These are phyloP conservation scores for Scophthalmus maximus DNA, from an alignment of 2,113 vertebrate species.

Conservation along the genomic window DNA sequence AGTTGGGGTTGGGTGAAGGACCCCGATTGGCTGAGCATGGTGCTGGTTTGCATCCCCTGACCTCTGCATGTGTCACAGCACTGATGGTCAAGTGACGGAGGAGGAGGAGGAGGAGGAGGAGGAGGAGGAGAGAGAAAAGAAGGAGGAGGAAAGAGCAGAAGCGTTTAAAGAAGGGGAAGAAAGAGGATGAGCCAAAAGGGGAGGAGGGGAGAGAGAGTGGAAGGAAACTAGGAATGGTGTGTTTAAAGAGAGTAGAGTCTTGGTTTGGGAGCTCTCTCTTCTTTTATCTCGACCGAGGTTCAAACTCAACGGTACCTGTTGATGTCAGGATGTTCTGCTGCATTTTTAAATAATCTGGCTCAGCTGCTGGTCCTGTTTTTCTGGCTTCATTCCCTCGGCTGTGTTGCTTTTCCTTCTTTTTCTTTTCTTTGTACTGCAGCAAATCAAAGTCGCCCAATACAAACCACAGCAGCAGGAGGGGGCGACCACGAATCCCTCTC, in stretches of 20 bases:
- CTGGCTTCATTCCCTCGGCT: constrained; percentile 5
- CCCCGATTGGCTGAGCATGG: constrained; percentile 47
- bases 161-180: not conserved
- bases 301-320: too few species aligned
- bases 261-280: not conserved
- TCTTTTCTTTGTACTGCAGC: not conserved
- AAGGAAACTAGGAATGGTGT: not conserved
- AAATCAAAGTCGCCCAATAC: constrained; percentile 37
- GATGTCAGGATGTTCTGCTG: too few species aligned
- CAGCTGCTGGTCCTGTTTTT: too few species aligned
- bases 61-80: constrained; percentile 41
- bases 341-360: not conserved
- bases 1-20: constrained; percentile 64
- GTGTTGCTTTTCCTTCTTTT: constrained; percentile 34
- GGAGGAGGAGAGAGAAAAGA: not conserved
- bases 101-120: not conserved
- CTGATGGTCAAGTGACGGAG: constrained; percentile 27
- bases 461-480: constrained; percentile 22
- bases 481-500: constrained; percentile 26
- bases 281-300: constrained; percentile 11
- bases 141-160: not conserved
- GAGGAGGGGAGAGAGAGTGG: not conserved
- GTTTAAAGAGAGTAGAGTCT: constrained; percentile 1
- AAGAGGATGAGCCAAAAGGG: not conserved
- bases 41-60: constrained; percentile 39